Conservation (phyloP, 1,140 invertebrate genomes). For the Euura lappo region DNA sequence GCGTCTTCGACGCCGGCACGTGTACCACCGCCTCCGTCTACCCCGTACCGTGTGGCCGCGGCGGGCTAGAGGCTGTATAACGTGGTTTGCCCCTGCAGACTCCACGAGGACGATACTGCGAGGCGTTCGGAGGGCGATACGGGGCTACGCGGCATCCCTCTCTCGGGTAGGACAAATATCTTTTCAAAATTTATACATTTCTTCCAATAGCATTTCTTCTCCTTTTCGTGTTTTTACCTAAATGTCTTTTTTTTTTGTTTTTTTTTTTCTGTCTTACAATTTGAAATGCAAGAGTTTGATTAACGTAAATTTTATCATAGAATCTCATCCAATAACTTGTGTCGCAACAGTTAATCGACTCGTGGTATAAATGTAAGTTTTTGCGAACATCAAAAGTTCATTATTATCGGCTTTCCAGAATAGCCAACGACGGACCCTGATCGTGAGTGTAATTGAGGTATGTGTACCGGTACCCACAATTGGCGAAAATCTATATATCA, state of each 20-base stretch:
- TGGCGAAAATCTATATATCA: neutral
- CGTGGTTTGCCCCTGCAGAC: neutral
- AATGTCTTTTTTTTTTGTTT: too few species aligned
- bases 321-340: neutral
- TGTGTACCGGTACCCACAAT: neutral
- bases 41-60: neutral
- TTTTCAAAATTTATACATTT: neutral
- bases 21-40: neutral
- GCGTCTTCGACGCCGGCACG: neutral
- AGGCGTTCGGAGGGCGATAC: neutral
- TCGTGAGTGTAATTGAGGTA: neutral
- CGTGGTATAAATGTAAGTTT: neutral
- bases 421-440: too few species aligned
- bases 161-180: neutral
- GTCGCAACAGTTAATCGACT: neutral
- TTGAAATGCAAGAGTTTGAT: neutral
- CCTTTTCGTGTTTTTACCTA: neutral
- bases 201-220: neutral
- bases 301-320: neutral
- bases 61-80: neutral
- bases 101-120: neutral
- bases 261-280: neutral
- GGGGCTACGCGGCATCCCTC: neutral
- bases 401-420: neutral
- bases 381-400: neutral